phyloP scores from a whole-genome alignment of 92 coral and sea anemone species.

The Nematostella vectensis region DNA sequence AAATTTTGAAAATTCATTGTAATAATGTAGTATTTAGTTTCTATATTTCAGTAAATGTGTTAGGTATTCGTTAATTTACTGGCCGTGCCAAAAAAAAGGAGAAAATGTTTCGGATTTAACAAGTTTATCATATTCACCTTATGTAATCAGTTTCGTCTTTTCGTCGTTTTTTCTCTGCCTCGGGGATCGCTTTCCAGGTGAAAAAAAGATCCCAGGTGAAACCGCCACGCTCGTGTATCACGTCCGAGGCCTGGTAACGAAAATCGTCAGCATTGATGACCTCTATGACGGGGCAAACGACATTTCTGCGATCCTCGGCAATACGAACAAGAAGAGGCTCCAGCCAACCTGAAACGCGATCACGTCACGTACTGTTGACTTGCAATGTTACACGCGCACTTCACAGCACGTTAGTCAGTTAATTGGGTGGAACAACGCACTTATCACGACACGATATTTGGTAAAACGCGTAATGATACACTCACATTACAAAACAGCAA shows the following conservation, averaged over 20 bases:
- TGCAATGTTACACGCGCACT: too few species aligned
- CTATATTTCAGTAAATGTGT: too few species aligned
- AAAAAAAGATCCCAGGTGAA: conserved; percentile 82
- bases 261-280: conserved; percentile 79
- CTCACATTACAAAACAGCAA: too few species aligned
- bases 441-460: too few species aligned
- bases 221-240: conserved; percentile 80
- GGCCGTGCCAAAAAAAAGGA: neutral
- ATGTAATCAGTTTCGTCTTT: conserved; percentile 81
- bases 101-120: neutral
- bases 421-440: too few species aligned
- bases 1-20: too few species aligned
- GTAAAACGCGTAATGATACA: too few species aligned
- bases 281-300: conserved; percentile 84
- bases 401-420: too few species aligned
- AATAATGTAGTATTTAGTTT: too few species aligned
- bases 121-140: conserved; percentile 33
- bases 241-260: conserved; percentile 69
- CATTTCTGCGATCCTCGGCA: conserved; percentile 64
- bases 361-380: too few species aligned
- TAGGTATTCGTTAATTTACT: too few species aligned
- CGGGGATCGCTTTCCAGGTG: conserved; percentile 88
- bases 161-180: conserved; percentile 62
- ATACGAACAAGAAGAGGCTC: conserved; percentile 78
- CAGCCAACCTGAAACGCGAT: conserved; percentile 47